phyloP scores from a whole-genome alignment of 2,797 vertebrate species.

The Malurus splendens region DNA sequence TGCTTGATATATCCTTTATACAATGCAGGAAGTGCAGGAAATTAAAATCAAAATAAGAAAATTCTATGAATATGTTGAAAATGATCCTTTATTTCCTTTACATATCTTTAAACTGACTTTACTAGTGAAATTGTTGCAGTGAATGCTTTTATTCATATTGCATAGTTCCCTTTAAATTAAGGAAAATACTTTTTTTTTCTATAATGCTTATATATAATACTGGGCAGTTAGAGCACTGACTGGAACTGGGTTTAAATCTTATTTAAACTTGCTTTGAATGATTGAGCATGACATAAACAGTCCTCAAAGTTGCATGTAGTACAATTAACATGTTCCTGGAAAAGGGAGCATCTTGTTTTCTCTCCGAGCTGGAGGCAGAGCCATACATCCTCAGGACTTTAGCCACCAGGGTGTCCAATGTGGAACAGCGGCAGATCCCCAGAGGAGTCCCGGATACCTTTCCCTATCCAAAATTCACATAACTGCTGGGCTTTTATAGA shows the following conservation, averaged over 20 bases:
- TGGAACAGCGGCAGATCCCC: too few species aligned
- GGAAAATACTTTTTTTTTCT: background rate
- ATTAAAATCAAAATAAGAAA: background rate
- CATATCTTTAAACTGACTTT: background rate
- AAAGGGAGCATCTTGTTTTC: accelerated
- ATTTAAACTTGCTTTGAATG: background rate
- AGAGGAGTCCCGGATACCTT: background rate
- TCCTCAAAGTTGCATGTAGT: accelerated
- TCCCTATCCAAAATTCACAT: background rate
- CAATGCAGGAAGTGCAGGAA: background rate
- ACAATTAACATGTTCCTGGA: accelerated
- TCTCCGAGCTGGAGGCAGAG: accelerated
- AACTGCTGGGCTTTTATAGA: background rate
- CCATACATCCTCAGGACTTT: too few species aligned
- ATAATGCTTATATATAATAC: background rate
- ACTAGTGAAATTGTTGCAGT: background rate
- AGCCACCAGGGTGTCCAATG: accelerated
- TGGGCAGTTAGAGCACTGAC: background rate
- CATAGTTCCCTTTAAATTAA: background rate
- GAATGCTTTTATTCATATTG: background rate
- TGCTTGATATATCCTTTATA: background rate
- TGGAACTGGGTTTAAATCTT: background rate
- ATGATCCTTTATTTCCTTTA: background rate
- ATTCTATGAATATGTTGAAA: background rate
- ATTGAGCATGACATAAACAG: accelerated